Percentiles rank a stretch among this genome's conserved stretches.
phyloP scores from a whole-genome alignment of 1,140 invertebrate genomes.

The Drosophila chauvacae region DNA sequence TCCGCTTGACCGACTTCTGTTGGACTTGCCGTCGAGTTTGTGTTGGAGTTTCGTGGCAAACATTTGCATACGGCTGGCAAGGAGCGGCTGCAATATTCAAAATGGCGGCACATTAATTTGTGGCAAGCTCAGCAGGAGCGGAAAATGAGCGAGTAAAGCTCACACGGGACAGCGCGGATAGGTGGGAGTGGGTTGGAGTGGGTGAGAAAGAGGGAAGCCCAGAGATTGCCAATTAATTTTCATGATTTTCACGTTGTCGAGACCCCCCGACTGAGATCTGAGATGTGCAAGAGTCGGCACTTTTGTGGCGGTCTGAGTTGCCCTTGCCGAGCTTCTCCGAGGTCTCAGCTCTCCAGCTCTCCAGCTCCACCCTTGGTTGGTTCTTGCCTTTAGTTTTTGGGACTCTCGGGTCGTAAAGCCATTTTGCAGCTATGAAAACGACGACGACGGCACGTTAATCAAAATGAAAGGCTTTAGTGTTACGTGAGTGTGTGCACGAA shows the following conservation, averaged over 20 bases:
- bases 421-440: constrained; percentile 30
- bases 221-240: constrained; percentile 78
- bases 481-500: constrained; percentile 35
- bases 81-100: constrained; percentile 29
- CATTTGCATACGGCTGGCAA: constrained; percentile 54
- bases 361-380: background rate
- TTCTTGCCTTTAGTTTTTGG: background rate
- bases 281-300: constrained; percentile 38
- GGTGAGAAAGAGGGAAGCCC: background rate
- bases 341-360: too few species aligned
- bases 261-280: background rate
- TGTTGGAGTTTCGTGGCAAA: constrained; percentile 30
- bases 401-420: constrained; percentile 31
- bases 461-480: constrained; percentile 50
- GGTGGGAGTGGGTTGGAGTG: background rate
- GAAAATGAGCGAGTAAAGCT: constrained; percentile 13
- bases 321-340: background rate
- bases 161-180: background rate
- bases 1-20: constrained; percentile 58
- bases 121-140: constrained; percentile 51
- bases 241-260: constrained; percentile 49
- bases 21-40: constrained; percentile 42
- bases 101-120: constrained; percentile 50
- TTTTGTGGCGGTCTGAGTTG: constrained; percentile 16
- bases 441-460: constrained; percentile 36